A percentile compares a stretch with the other conserved stretches of the same genome.
These are phyloP conservation scores for Polyommatus icarus DNA, from an alignment of 2,888 invertebrate species.

Conservation along the genomic window DNA sequence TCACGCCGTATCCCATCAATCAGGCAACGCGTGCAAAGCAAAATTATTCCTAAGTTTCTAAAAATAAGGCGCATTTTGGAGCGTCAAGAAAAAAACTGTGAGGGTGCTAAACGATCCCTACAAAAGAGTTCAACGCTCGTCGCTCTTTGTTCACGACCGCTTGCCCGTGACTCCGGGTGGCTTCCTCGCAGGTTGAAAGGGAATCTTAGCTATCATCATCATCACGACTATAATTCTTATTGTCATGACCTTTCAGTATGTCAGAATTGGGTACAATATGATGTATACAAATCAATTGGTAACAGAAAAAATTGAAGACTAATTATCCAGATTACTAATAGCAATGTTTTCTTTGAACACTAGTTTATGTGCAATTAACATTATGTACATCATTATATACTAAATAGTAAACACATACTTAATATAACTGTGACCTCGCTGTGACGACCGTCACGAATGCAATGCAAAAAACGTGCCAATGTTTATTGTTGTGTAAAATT, in stretches of 20 bases:
- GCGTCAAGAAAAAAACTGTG: constrained; percentile 32
- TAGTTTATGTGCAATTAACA: not conserved
- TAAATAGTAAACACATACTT: too few relatives aligned
- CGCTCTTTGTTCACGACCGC: constrained; percentile 62
- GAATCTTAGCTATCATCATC: not conserved
- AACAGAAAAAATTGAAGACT: too few relatives aligned
- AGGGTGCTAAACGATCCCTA: constrained; percentile 57
- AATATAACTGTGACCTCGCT: not conserved
- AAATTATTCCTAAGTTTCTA: constrained; percentile 31
- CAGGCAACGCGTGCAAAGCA: not conserved
- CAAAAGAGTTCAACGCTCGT: constrained; percentile 80
- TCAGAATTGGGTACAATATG: not conserved
- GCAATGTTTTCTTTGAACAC: not conserved
- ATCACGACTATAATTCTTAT: not conserved
- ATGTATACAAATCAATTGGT: too few relatives aligned
- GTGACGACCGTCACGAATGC: not conserved
- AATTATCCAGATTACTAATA: too few relatives aligned
- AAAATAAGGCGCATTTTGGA: constrained; percentile 50
- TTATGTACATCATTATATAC: too few relatives aligned
- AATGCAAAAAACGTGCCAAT: constrained; percentile 4
- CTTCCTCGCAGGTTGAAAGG: constrained; percentile 7
- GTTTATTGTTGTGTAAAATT: constrained; percentile 6
- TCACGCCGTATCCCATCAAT: constrained; percentile 11
- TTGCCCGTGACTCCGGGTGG: constrained; percentile 55
- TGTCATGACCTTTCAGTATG: not conserved